Evolutionary conservation across 2,888 invertebrate genomes (phyloP), one percentile per base, ranked within the genome.

Genomic region (Lithosia quadra): DNA sequence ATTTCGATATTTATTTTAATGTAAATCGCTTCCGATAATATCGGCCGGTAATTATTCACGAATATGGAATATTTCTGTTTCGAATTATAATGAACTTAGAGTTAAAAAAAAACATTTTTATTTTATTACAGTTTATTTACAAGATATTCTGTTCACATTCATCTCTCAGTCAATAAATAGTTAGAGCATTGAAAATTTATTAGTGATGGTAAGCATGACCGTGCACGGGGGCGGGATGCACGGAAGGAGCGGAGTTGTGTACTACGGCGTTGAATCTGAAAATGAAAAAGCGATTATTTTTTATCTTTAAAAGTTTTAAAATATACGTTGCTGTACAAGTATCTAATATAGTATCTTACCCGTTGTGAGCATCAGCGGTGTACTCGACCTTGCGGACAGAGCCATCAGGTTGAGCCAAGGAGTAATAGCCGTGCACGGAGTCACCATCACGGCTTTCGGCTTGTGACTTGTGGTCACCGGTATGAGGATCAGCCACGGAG

Each of bases 351-450:
- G 9, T 36, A 10, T 28, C 89, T 85, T 93, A 95, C 89, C 95
- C 95, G 73, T 89, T 86, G 85, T 95, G 94, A 73, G 91, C 93
- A 76, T 95, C 95, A 75, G 91, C 91, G 80, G 90, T 88, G 86
- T 91, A 96, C 79, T 95, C 95, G 64, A 96, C 96, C 74, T 95
- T 95, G 84, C 96, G 93, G 68, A 95, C 89, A 83, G 95, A 86
- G 74, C 91, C 95, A 55, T 95, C 95, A 66, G 96, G 95, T 84
- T 96, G 95, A 76, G 95, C 95, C 64, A 96, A 87, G 43, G 94
- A 93, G 88, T 96, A 96, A 83, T 95, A 95, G 56, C 96, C 96
- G 84, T 95, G 95, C 64, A 96, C 96, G 63, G 90, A 87, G 84
- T 95, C 95, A 24, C 95, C 95, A 77, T 95, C 95, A 81, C 93